Evolutionary conservation across 1,140 invertebrate genomes (phyloP).

Genomic region (Proctacanthus coquilletti): DNA sequence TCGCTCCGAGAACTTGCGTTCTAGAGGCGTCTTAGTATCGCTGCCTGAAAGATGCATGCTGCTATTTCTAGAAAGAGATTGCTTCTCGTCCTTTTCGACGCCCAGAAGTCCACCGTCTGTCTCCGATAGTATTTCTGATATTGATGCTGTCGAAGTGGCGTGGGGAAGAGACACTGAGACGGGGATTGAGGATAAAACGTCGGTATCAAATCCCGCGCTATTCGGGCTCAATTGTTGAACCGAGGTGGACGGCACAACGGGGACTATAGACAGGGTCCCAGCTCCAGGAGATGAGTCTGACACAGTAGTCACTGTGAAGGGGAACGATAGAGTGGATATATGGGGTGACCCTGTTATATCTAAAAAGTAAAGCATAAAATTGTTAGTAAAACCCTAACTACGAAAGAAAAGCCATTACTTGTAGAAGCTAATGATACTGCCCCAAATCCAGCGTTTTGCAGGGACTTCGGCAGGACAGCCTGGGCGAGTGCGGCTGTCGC

Average conservation of each 20-base stretch:
- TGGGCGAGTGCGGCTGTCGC: conserved; percentile 23
- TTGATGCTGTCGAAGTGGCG: conserved; percentile 17
- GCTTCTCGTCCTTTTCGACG: conserved; percentile 7
- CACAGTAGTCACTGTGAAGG: conserved; percentile 19
- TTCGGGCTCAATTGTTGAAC: conserved; percentile 23
- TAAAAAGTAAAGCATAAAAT: conserved; percentile 6
- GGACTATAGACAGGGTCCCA: conserved; percentile 22
- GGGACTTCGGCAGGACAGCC: conserved; percentile 14
- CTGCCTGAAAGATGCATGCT: background rate
- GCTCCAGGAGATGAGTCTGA: conserved; percentile 17
- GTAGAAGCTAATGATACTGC: conserved; percentile 7
- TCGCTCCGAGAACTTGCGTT: conserved; percentile 16
- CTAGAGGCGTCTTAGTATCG: conserved; percentile 12
- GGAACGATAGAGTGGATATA: conserved; percentile 25
- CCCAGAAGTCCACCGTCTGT: too few species aligned
- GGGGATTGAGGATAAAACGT: conserved; percentile 21
- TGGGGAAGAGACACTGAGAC: conserved; percentile 22
- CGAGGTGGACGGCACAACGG: conserved; percentile 9
- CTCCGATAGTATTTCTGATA: conserved; percentile 12
- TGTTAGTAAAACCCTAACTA: background rate
- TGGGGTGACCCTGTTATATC: conserved; percentile 15
- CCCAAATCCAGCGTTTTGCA: conserved; percentile 10
- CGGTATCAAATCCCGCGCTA: conserved; percentile 17
- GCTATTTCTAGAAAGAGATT: background rate
- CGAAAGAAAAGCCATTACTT: background rate